Evolutionary conservation across 2,113 vertebrate genomes (phyloP).

Genomic region (Aviceda subcristata): DNA sequence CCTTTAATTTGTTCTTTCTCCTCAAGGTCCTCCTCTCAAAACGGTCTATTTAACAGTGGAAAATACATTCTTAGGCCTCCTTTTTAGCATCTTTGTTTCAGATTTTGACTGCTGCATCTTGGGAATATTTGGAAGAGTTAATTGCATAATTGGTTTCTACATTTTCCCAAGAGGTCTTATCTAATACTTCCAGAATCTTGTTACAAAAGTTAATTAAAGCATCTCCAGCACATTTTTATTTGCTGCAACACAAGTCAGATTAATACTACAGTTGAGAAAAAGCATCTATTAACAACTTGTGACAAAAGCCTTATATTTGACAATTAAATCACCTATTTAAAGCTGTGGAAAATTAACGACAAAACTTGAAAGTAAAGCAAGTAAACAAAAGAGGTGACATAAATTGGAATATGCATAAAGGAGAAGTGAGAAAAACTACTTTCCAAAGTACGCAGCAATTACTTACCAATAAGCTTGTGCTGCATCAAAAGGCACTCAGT

Average conservation of each 20-base stretch:
- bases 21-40: neutral
- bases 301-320: neutral
- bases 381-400: neutral
- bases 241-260: neutral
- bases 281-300: neutral
- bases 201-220: slow-evolving; percentile 61
- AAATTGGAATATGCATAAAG: neutral
- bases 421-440: neutral
- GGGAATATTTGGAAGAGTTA: slow-evolving; percentile 55
- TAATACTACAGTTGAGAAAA: neutral
- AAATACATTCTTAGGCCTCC: neutral
- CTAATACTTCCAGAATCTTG: slow-evolving; percentile 39
- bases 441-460: neutral
- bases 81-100: slow-evolving; percentile 11
- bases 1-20: neutral
- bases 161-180: slow-evolving; percentile 38
- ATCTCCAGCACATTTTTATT: slow-evolving; percentile 24
- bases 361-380: neutral
- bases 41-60: neutral
- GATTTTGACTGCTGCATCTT: neutral
- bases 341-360: neutral
- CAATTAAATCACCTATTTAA: neutral
- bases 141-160: slow-evolving; percentile 38
- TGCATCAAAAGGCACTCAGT: neutral
- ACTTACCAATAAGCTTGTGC: neutral